Percentiles rank a stretch among this genome's conserved stretches.
Evolutionary conservation across 2,888 invertebrate genomes (phyloP).

Genomic region (Leptopilina myrica): DNA sequence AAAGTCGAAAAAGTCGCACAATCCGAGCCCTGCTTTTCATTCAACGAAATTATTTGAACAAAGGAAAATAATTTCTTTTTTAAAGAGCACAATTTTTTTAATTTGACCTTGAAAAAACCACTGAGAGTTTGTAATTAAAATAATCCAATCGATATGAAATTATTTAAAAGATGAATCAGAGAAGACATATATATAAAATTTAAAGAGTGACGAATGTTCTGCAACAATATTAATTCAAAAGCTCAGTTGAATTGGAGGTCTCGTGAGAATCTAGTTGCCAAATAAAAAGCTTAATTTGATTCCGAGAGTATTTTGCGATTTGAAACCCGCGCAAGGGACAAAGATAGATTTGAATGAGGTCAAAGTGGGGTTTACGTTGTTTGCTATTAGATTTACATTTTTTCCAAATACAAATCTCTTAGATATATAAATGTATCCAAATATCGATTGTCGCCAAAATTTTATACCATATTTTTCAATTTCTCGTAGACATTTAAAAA

Average conservation of each 20-base stretch:
- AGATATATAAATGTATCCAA: background rate
- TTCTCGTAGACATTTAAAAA: too few species aligned
- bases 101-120: too few species aligned
- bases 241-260: background rate
- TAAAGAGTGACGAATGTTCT: background rate
- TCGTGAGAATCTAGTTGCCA: conserved; percentile 34
- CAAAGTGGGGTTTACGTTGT: conserved; percentile 29
- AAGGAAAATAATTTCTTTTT: too few species aligned
- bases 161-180: conserved; percentile 2
- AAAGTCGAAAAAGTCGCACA: too few species aligned
- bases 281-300: conserved; percentile 40
- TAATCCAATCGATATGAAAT: background rate
- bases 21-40: too few species aligned
- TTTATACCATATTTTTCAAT: too few species aligned
- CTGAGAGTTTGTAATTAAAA: background rate
- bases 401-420: background rate
- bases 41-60: too few species aligned
- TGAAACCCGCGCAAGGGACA: conserved; percentile 25
- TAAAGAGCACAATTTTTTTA: too few species aligned
- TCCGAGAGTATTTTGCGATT: conserved; percentile 27
- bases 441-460: background rate
- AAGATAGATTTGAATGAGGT: conserved; percentile 29
- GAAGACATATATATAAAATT: background rate
- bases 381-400: conserved; percentile 10
- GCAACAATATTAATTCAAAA: conserved; percentile 24